phyloP scores from a whole-genome alignment of 30 jellyfish, hydroid and myxozoan genomes.

The Aurelia sp. region DNA sequence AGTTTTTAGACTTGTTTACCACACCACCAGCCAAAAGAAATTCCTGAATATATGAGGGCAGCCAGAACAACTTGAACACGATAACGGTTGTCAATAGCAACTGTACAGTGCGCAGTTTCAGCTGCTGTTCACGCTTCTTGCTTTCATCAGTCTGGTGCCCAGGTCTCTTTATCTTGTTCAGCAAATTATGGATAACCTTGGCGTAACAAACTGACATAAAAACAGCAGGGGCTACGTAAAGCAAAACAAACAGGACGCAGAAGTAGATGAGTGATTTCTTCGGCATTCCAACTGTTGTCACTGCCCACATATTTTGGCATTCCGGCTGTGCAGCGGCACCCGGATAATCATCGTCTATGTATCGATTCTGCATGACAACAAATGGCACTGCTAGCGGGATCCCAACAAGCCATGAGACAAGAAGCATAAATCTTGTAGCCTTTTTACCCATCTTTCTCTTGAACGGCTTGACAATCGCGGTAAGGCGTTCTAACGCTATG shows the following conservation, averaged over 20 bases:
- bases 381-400: conserved; percentile 57
- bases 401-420: conserved; percentile 45
- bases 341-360: conserved; percentile 65
- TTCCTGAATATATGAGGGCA: conserved; percentile 72
- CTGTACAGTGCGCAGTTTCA: conserved; percentile 58
- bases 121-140: conserved; percentile 19
- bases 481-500: conserved; percentile 57
- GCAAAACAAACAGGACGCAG: conserved; percentile 42
- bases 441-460: conserved; percentile 10
- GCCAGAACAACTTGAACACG: conserved; percentile 66
- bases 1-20: conserved; percentile 5
- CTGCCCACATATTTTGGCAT: conserved; percentile 74
- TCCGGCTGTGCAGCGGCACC: conserved; percentile 74
- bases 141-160: conserved; percentile 63
- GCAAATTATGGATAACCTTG: conserved; percentile 21
- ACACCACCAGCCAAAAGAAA: conserved; percentile 67
- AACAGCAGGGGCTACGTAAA: conserved; percentile 32
- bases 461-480: conserved; percentile 59
- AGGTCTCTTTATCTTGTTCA: conserved; percentile 60
- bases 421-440: conserved; percentile 17
- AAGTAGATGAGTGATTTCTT: conserved; percentile 25
- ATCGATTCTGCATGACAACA: conserved; percentile 63
- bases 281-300: conserved; percentile 64
- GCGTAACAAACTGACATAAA: conserved; percentile 16
- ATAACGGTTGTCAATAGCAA: conserved; percentile 48